These are phyloP conservation scores for Aspidiotus rigidus DNA, from an alignment of 2,888 invertebrate genomes.

Conservation along the genomic window DNA sequence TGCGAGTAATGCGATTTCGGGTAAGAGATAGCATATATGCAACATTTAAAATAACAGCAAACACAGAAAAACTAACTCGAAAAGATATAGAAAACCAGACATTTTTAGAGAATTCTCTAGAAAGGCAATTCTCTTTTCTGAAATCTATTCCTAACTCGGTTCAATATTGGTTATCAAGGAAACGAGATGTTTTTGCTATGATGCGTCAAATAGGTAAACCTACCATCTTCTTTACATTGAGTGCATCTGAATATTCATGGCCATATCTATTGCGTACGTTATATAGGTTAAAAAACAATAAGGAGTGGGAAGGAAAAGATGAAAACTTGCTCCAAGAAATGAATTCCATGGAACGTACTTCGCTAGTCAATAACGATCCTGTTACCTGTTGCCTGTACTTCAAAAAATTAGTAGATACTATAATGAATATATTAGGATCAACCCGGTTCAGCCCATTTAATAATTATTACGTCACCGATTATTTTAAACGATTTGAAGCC, in stretches of 20 bases:
- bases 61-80: too few relatives aligned
- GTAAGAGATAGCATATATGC: too few relatives aligned
- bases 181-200: background rate
- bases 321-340: conserved; percentile 37
- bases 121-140: background rate
- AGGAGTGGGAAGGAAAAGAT: background rate
- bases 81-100: too few relatives aligned
- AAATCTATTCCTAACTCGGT: background rate
- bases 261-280: background rate
- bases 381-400: background rate
- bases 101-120: too few relatives aligned
- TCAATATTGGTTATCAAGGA: background rate
- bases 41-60: too few relatives aligned
- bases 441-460: background rate
- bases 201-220: background rate
- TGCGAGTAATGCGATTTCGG: too few relatives aligned
- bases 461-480: background rate
- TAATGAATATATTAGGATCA: background rate
- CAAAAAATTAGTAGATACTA: background rate
- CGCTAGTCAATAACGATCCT: background rate
- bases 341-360: background rate
- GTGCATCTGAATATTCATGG: background rate
- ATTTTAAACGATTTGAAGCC: background rate
- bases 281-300: background rate
- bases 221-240: background rate